Percentiles rank a stretch among this genome's conserved stretches.
Conservation (phyloP, 2,797 vertebrate genomes). For the Ceyx erithaca region DNA sequence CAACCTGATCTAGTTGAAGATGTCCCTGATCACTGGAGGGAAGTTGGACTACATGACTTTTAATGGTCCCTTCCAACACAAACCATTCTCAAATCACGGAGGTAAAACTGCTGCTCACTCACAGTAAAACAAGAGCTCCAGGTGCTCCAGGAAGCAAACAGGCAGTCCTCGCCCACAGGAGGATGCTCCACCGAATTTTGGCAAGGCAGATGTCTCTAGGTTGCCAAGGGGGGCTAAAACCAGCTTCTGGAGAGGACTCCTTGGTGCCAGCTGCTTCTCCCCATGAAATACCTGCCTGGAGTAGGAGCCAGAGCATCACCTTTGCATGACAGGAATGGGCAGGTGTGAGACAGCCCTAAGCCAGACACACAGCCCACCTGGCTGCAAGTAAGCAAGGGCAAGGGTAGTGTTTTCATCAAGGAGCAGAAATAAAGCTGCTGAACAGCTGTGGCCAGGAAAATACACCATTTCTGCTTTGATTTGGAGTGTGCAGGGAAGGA, state of each 20-base stretch:
- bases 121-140: background rate
- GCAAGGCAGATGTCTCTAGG: background rate
- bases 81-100: background rate
- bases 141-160: background rate
- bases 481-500: background rate
- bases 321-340: background rate
- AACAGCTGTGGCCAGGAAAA: background rate
- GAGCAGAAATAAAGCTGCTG: background rate
- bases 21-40: background rate
- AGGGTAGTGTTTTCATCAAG: rapidly evolving
- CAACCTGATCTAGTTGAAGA: background rate
- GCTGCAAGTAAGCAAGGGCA: rapidly evolving
- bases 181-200: background rate
- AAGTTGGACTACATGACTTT: background rate
- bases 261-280: background rate
- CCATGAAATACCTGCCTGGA: background rate
- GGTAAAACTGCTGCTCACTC: background rate
- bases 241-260: background rate
- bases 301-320: background rate
- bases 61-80: background rate
- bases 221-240: background rate
- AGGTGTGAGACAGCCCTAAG: background rate
- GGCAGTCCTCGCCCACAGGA: rapidly evolving
- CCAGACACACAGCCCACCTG: rapidly evolving
- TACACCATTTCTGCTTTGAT: background rate